A percentile compares a stretch with the other conserved stretches of the same genome.
Conservation (phyloP, 2,888 invertebrate species). For the Calameuta pallipes region DNA sequence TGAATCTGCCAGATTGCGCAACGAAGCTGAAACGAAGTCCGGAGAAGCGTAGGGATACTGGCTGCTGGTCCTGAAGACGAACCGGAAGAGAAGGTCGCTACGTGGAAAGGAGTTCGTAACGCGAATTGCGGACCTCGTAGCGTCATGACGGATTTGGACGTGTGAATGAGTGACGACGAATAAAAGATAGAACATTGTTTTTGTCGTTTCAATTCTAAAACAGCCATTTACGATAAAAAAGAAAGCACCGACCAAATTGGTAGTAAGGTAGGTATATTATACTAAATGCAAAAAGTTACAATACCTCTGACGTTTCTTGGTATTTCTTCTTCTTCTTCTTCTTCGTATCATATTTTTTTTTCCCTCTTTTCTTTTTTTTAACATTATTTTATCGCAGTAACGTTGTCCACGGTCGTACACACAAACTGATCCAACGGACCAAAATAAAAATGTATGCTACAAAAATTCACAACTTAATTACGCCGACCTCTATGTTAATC, state of each 20-base stretch:
- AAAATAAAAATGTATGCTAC: conserved; percentile 53
- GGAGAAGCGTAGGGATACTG: not conserved
- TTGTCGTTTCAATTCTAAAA: not conserved
- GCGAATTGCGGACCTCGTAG: not conserved
- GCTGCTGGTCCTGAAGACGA: not conserved
- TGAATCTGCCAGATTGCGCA: not conserved
- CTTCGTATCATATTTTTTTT: conserved; percentile 38
- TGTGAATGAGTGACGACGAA: not conserved
- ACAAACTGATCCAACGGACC: conserved; percentile 43
- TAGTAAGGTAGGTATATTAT: conserved; percentile 62
- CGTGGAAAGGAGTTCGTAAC: not conserved
- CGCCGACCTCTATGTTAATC: conserved; percentile 49
- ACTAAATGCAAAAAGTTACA: conserved; percentile 64
- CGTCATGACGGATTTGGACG: not conserved
- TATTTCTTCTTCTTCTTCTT: conserved; percentile 30
- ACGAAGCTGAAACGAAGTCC: not conserved
- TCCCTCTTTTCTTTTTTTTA: conserved; percentile 15
- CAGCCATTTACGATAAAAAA: not conserved
- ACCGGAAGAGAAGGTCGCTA: not conserved
- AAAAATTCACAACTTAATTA: conserved; percentile 57
- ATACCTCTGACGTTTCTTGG: conserved; percentile 55
- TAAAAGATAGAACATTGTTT: not conserved
- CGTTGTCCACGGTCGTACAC: conserved; percentile 52
- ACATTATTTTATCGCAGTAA: conserved; percentile 42
- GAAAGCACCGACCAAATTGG: conserved; percentile 29